Conservation (phyloP, 2,113 vertebrate species). For the Cyprinus carpio region DNA sequence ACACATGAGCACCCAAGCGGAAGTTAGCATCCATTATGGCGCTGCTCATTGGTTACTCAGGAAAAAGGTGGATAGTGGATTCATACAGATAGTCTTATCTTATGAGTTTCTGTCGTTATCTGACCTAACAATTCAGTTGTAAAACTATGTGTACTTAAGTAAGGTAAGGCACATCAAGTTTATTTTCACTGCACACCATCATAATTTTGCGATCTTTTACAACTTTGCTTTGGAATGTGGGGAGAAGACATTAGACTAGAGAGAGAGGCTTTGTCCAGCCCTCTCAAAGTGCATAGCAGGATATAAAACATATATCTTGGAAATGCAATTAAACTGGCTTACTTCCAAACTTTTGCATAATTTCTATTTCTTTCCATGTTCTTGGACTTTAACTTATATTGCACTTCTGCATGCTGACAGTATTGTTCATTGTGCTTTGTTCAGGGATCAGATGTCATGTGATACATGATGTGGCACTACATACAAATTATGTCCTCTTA, state of each 20-base stretch:
- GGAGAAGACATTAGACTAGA: background rate
- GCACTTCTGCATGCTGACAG: background rate
- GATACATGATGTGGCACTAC: background rate
- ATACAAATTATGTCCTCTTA: background rate
- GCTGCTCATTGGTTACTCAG: no score
- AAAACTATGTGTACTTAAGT: background rate
- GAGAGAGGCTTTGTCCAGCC: background rate
- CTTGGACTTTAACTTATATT: slow-evolving; percentile 10
- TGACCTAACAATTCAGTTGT: background rate
- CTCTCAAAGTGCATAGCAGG: background rate
- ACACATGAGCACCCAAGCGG: no score
- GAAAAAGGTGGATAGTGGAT: no score
- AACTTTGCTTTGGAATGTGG: background rate
- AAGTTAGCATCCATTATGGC: no score
- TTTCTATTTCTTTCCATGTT: background rate
- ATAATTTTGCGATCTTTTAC: background rate
- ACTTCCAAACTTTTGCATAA: background rate
- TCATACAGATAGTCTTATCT: no score
- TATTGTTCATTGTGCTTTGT: background rate
- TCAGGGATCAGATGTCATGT: background rate
- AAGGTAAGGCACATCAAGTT: no score
- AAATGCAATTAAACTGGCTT: background rate
- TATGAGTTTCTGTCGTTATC: background rate
- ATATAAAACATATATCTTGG: background rate
- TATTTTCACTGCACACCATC: background rate